Percentiles rank a stretch among this genome's conserved stretches.
phyloP scores from a whole-genome alignment of 2,888 invertebrate genomes.

The Oscheius sp. region DNA sequence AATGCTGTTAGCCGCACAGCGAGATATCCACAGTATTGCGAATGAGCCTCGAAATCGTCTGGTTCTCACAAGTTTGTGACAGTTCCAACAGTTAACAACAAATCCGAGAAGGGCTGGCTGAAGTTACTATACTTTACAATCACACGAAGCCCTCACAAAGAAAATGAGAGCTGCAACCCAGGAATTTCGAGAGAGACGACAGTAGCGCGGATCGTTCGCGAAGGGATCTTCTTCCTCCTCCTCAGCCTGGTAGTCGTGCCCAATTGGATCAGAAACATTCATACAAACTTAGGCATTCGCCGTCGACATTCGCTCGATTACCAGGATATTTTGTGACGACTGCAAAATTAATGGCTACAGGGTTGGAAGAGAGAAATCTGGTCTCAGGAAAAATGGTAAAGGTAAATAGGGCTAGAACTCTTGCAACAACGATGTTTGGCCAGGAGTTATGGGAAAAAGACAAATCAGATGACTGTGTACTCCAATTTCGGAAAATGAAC shows the following conservation, averaged over 20 bases:
- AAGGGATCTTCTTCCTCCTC: no score
- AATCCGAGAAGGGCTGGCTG: conserved; percentile 14
- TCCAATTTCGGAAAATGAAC: no score
- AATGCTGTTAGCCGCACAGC: conserved; percentile 9
- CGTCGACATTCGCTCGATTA: no score
- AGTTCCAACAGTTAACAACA: conserved; percentile 7
- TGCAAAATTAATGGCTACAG: not conserved
- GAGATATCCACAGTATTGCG: conserved; percentile 12
- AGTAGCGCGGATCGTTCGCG: conserved; percentile 1
- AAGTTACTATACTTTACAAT: not conserved
- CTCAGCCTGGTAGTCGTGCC: no score
- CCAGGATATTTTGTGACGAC: no score
- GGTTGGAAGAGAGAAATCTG: not conserved
- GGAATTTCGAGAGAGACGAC: not conserved
- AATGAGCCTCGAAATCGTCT: conserved; percentile 8
- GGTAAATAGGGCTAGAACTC: no score
- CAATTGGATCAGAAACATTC: no score
- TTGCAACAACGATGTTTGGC: no score
- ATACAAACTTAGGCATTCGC: no score
- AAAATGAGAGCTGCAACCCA: conserved; percentile 23
- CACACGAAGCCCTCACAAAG: conserved; percentile 3
- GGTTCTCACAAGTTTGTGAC: not conserved
- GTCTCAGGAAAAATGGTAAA: not conserved
- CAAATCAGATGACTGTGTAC: no score
- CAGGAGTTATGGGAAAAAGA: no score